Evolutionary conservation across 2,888 invertebrate genomes (phyloP).

Genomic region (Hermaeophaga mercurialis): DNA sequence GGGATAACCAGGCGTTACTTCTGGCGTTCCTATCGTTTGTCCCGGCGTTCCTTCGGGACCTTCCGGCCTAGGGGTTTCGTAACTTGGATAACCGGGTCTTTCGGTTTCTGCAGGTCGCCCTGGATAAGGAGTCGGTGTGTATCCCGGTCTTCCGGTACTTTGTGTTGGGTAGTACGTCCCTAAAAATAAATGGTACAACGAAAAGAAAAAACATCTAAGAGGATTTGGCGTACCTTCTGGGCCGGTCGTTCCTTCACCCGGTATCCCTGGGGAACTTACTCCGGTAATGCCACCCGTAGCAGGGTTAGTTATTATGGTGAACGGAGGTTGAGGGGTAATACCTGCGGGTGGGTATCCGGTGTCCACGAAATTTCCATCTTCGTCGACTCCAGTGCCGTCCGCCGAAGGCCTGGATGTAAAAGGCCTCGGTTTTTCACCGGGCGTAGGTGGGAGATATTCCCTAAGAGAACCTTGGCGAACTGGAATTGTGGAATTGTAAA

Average conservation of each 20-base stretch:
- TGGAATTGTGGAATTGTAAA: no score
- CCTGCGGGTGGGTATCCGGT: slow-evolving; percentile 50
- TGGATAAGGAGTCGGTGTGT: slow-evolving; percentile 20
- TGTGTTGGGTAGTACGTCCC: slow-evolving; percentile 18
- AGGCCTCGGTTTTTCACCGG: slow-evolving; percentile 71
- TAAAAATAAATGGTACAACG: slow-evolving; percentile 27
- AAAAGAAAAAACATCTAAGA: no score
- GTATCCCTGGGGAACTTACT: slow-evolving; percentile 41
- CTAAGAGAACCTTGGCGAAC: slow-evolving; percentile 66
- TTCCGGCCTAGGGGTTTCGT: background rate
- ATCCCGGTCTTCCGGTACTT: slow-evolving; percentile 28
- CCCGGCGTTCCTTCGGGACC: background rate
- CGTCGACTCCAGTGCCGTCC: slow-evolving; percentile 25
- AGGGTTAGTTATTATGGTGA: slow-evolving; percentile 47
- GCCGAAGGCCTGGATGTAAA: slow-evolving; percentile 61
- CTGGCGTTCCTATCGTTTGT: slow-evolving; percentile 8
- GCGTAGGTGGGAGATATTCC: slow-evolving; percentile 66
- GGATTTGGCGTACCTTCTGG: slow-evolving; percentile 12
- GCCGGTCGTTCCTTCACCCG: slow-evolving; percentile 6
- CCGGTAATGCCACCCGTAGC: slow-evolving; percentile 47
- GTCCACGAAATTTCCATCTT: slow-evolving; percentile 37
- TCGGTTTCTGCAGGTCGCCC: slow-evolving; percentile 11
- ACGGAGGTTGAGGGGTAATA: slow-evolving; percentile 53
- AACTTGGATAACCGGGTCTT: slow-evolving; percentile 5
- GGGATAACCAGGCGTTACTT: slow-evolving; percentile 14